Base-by-base conservation (phyloP, 35 echinoderm and acorn worm genomes). In the Apostichopus californicus region DNA sequence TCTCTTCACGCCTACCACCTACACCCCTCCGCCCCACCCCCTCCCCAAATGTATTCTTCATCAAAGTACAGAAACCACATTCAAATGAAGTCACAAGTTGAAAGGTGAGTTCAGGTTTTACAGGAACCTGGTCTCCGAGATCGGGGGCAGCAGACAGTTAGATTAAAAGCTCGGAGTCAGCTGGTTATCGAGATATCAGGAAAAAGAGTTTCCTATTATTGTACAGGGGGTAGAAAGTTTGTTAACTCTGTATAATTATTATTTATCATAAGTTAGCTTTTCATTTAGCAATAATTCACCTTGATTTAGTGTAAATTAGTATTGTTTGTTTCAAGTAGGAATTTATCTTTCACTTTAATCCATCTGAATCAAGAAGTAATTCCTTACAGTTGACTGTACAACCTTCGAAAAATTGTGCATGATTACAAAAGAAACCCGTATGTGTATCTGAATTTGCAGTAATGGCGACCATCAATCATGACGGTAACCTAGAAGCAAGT, bases 381-480 rank as follows among this genome's bases (percentile, higher is more conserved):
- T 68, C 15, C 34, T 13, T 13, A 23, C 22, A 55, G 9, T 71
- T 52, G 2, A 11, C 17, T 26, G 4, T 3, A 28, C 46, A 8
- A 66, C 34, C 61, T 64, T 21, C 68, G 58, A 88, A 65, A 64
- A 23, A 88, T 70, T 89, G 54, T 71, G n/a, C 57, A 65, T 11
- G 21, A 9, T 54, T 66, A 58, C 9, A 52, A 3, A 2, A 52
- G 46, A 55, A 68, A 8, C 86, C 86, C 86, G 86, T 89, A 89
- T 89, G 81, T 85, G 81, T 85, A 58, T n/a, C 55, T 60, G 81
- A 85, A 85, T 85, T 85, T 23, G 86, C 86, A 89, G 86, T 89
- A 89, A 89, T 89, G 86, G 86, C 86, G 86, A 89, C 86, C 86
- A 89, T 89, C 86, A 89, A 89, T 89, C 86, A 89, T 60, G 86